These are phyloP conservation scores for Pristis pectinata DNA, from an alignment of 2,797 vertebrate species.

Conservation along the genomic window DNA sequence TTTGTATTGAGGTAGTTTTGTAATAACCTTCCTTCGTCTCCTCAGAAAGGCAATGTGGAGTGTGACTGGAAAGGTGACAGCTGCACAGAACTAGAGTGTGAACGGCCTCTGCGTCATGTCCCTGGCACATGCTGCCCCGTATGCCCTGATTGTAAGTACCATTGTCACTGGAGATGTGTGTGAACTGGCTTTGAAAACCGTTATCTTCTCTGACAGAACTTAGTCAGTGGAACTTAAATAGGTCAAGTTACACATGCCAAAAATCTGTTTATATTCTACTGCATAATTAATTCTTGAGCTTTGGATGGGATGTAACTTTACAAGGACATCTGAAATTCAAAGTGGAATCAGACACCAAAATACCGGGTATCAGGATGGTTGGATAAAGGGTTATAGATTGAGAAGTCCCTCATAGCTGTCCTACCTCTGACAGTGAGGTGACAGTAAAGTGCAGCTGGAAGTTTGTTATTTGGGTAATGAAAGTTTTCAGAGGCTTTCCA, in stretches of 20 bases:
- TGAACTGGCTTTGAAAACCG: neutral
- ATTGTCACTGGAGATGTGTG: neutral
- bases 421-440: neutral
- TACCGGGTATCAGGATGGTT: neutral
- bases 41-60: slow-evolving; percentile 21
- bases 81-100: slow-evolving; percentile 3
- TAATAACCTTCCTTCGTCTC: neutral
- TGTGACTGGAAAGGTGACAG: slow-evolving; percentile 28
- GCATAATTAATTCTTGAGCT: neutral
- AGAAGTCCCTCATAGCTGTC: neutral
- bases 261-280: neutral
- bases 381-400: neutral
- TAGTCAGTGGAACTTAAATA: too few species aligned
- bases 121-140: slow-evolving; percentile 1
- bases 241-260: neutral
- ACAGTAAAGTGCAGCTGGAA: too few species aligned
- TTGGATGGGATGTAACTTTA: neutral
- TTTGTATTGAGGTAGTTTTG: neutral
- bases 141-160: slow-evolving; percentile 5
- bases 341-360: neutral
- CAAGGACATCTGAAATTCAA: neutral
- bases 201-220: neutral
- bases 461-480: neutral
- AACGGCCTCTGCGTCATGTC: neutral
- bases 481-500: neutral